Base-by-base conservation (phyloP, 2,888 invertebrate species). In the Cheilosia vernalis region DNA sequence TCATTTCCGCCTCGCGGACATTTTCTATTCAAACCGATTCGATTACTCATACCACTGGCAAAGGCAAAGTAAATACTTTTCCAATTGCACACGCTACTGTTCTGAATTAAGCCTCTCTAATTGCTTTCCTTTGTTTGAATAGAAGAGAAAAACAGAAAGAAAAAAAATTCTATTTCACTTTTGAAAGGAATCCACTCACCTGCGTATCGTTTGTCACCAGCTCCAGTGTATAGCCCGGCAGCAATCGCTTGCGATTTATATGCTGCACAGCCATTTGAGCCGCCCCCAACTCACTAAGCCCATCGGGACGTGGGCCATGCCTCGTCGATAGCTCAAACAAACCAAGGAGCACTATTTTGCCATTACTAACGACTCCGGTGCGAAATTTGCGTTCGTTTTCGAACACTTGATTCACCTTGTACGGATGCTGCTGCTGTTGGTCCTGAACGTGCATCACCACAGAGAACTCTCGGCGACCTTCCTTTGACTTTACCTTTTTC, bases 161-260 rank as follows among this genome's bases (percentile, higher is more conserved):
- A 40, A 24, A 17, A 47, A 24, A 42, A 42, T 13, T 37, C 13
- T 13, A 51, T 27, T 33, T 51, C 0, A 24, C 2, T 15, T 51
- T 51, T 10, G 27, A 49, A 53, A 42, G 27, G 19, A 67, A 24
- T 17, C 24, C 30, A 88, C 93, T 92, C 93, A 97, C 97, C 96
- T 96, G 95, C 0, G 97, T 97, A 89, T 98, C 97, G 90, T 97
- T 97, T 88, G 95, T 94, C 89, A 97, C 94, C 86, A 97, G 94
- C 87, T 95, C 94, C 81, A 98, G 93, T 60, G 93, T 93, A 89
- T 97, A 97, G 56, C 96, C 96, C 0, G 95, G 95, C 69, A 97
- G 93, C 72, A 92, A 87, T 6, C 93, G 92, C 89, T 94, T 93
- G 73, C 94, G 92, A 92, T 97, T 97, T 89, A 98, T 95, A 89